These are phyloP conservation scores for Tachina grossa DNA, from an alignment of 2,888 invertebrate genomes.

Conservation along the genomic window DNA sequence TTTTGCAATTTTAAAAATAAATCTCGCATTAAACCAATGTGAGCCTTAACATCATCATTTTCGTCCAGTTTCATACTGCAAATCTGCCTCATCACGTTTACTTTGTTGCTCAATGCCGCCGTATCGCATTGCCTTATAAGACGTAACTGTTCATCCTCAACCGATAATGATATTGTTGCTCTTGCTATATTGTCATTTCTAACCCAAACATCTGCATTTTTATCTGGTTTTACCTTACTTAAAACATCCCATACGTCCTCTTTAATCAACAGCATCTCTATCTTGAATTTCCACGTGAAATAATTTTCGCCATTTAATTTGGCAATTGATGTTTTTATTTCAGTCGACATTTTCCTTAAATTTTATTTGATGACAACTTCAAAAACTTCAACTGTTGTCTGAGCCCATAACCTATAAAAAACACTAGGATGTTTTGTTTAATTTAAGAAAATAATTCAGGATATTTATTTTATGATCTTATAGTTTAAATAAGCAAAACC, in stretches of 20 bases:
- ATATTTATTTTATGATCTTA: no score
- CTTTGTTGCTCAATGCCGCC: neutral
- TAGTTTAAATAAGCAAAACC: no score
- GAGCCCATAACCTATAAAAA: conserved; percentile 34
- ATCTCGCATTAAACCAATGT: conserved; percentile 22
- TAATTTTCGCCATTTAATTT: conserved; percentile 6
- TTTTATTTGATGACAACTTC: neutral
- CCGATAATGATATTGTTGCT: conserved; percentile 1
- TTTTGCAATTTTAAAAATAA: conserved; percentile 5
- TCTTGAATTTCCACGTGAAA: neutral
- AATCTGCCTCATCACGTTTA: neutral
- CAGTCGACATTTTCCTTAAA: conserved; percentile 1
- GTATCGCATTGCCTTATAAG: neutral
- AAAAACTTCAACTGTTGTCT: conserved; percentile 7
- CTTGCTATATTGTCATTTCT: neutral
- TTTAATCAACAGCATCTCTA: conserved; percentile 19
- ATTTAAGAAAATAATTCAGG: no score
- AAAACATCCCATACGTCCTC: conserved; percentile 26
- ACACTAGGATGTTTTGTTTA: no score
- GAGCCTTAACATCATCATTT: neutral
- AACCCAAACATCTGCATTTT: neutral
- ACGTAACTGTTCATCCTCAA: neutral
- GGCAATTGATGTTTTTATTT: conserved; percentile 13
- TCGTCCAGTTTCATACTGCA: conserved; percentile 18
- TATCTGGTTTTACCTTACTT: neutral